These are phyloP conservation scores for Invenusta paracnida DNA, from an alignment of 2,888 invertebrate species.

Conservation along the genomic window DNA sequence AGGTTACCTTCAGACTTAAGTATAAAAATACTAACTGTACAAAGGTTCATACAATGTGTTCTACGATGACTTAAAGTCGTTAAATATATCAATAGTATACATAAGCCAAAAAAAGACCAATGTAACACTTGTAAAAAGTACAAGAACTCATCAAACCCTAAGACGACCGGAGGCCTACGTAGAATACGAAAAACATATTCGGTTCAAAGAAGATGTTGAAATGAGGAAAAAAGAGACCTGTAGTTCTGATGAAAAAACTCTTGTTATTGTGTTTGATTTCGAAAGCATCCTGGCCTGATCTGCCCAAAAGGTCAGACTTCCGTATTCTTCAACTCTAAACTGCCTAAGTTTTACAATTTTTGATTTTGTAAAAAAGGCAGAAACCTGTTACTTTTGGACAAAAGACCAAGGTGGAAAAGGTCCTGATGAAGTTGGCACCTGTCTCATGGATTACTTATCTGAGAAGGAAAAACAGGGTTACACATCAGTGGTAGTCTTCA, in stretches of 20 bases:
- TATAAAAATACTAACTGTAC: neutral
- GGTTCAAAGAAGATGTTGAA: neutral
- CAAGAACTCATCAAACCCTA: neutral
- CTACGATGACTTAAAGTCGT: neutral
- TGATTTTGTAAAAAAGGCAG: neutral
- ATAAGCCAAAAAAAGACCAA: slow-evolving; percentile 9
- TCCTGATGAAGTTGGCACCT: neutral
- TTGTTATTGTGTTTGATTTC: neutral
- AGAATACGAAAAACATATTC: neutral
- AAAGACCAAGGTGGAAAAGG: neutral
- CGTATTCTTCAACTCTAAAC: neutral
- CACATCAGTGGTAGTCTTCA: neutral
- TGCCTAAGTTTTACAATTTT: neutral
- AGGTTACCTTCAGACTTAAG: neutral
- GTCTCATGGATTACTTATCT: neutral
- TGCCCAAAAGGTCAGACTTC: neutral
- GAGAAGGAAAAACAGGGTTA: neutral
- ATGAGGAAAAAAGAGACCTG: neutral
- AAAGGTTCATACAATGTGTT: slow-evolving; percentile 25
- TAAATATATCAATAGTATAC: slow-evolving; percentile 16
- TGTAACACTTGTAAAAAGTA: slow-evolving; percentile 3
- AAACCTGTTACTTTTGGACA: neutral
- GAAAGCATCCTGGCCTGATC: neutral
- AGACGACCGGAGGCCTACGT: neutral
- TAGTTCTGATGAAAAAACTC: neutral